phyloP scores from a whole-genome alignment of 2,888 invertebrate species.

The Cataglyphis altisquamis region DNA sequence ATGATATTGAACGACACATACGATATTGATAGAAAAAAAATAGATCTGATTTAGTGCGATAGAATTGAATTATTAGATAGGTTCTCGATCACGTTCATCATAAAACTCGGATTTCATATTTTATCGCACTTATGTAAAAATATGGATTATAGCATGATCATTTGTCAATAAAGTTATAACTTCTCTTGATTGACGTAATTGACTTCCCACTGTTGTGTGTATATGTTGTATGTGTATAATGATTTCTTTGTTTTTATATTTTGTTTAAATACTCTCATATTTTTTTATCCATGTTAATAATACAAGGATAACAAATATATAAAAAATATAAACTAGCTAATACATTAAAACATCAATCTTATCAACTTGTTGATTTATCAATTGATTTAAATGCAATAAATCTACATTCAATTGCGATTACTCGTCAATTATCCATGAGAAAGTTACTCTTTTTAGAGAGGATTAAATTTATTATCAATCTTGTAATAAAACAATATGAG shows the following conservation, averaged over 20 bases:
- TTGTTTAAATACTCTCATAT: no score
- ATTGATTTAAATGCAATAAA: background rate
- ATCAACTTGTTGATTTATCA: background rate
- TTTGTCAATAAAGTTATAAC: constrained; percentile 20
- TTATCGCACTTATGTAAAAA: constrained; percentile 20
- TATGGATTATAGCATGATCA: constrained; percentile 5
- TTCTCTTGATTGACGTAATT: constrained; percentile 28
- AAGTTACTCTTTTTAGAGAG: background rate
- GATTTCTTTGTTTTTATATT: background rate
- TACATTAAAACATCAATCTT: background rate
- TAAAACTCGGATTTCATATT: constrained; percentile 42
- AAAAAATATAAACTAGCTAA: background rate
- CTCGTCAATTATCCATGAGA: background rate
- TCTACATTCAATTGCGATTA: background rate
- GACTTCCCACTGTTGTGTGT: background rate
- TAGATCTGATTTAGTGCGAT: constrained; percentile 51
- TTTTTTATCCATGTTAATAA: constrained; percentile 1
- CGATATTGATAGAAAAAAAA: background rate
- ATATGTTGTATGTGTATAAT: background rate
- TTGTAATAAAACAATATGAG: background rate
- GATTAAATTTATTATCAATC: background rate
- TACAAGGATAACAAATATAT: background rate
- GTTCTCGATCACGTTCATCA: constrained; percentile 22
- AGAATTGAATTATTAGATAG: constrained; percentile 48
- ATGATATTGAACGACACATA: constrained; percentile 5